Evolutionary conservation across 1,140 invertebrate genomes (phyloP), one percentile per base, ranked within the genome.

Genomic region (Anastatus disparis): DNA sequence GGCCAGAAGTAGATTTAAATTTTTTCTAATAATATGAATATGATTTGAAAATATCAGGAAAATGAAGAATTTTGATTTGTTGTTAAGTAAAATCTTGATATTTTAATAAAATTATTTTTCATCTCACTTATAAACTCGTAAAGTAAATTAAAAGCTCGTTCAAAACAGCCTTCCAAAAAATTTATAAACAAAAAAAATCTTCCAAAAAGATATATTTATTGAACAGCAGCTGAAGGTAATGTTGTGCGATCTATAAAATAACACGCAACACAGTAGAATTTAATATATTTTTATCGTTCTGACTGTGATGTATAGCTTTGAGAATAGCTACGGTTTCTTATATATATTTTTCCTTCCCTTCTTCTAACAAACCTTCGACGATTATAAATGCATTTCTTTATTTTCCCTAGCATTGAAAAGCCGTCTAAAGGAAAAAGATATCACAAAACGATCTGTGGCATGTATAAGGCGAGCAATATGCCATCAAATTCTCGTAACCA

Each of bases 401-500:
- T 29, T 72, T 52, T 68, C n/a, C n/a, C n/a, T n/a, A n/a, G n/a
- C 77, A 84, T 83, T 75, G 79, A 76, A 80, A 84, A 86, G 73
- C 77, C n/a, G n/a, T 78, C 79, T 81, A 79, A 78, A 71, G 15
- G 44, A 46, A 46, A 80, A 84, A 84, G 81, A 81, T 81, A 85
- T 86, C 79, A 83, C 82, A 83, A 81, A 84, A 75, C 82, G 82
- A 85, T 85, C 80, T 81, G 48, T 63, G 69, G 75, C 80, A 80
- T 76, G 77, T 42, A 70, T 72, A 78, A 81, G 75, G 75, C 74
- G 76, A 81, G 82, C 82, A 85, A 86, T 85, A 86, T 85, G 84
- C 83, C 79, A 84, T 85, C 82, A 85, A 85, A 85, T 83, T 71
- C 81, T 79, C 81, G 83, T 85, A 85, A 86, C 82, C 84, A 85